These are phyloP conservation scores for Drosophila meridionalis DNA, from an alignment of 2,888 invertebrate genomes.

Conservation along the genomic window DNA sequence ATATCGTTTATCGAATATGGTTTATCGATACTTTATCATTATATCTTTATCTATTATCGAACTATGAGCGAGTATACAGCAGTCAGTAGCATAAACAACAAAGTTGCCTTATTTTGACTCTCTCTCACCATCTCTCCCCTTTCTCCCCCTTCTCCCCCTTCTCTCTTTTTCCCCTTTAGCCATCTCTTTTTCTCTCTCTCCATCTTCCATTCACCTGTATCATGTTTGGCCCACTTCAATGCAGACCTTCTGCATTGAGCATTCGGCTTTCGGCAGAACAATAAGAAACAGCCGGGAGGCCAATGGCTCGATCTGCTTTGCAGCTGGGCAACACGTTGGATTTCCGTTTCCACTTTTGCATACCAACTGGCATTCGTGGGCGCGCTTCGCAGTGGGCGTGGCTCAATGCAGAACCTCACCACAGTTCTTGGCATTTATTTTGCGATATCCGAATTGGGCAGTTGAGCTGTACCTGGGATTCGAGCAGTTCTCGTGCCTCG, in stretches of 20 bases:
- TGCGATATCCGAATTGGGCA: background rate
- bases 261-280: conserved; percentile 4
- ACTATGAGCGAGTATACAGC: background rate
- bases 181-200: background rate
- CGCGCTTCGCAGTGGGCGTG: conserved; percentile 17
- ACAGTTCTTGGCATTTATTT: conserved; percentile 9
- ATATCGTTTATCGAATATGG: background rate
- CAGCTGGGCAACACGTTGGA: conserved; percentile 61
- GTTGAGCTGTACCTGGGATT: too few species aligned
- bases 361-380: conserved; percentile 1
- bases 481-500: background rate
- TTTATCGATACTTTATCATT: background rate
- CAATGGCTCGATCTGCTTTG: conserved; percentile 24
- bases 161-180: background rate
- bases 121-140: background rate
- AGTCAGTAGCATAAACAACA: background rate
- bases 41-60: background rate
- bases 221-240: background rate
- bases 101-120: background rate
- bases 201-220: background rate
- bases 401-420: background rate
- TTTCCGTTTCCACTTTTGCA: conserved; percentile 54
- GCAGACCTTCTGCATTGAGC: background rate
- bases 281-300: conserved; percentile 12
- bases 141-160: background rate